Base-by-base conservation (phyloP, 2,888 invertebrate species). In the Aplocera efformata region DNA sequence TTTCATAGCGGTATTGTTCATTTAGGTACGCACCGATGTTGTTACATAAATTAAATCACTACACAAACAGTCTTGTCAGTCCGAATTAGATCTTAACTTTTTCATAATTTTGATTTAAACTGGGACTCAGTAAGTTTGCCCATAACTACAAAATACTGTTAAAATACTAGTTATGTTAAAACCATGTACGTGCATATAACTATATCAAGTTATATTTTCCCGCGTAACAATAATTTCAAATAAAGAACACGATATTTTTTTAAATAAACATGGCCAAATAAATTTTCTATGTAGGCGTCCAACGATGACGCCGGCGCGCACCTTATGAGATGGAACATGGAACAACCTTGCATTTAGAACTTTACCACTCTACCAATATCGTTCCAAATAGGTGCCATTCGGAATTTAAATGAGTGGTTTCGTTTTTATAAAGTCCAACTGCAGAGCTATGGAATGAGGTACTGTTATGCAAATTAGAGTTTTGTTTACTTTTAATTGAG, bases 401-500 rank as follows among this genome's bases (percentile, higher is more conserved):
- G 64, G 56, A 75, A 73, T 76, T 71, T 55, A 72, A 75, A 71
- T 58, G 63, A 58, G 56, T 62, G 48, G 50, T 48, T 60, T 67
- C 63, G 67, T 66, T 64, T 64, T 56, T 56, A 45, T 63, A 63
- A 62, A 50, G 50, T 55, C 56, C 59, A 53, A 53, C 50, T 47
- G 64, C 64, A 58, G 51, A 59, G 65, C 53, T 61, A 59, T 30
- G 48, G 53, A 60, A 59, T 51, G 48, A 56, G 58, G 48, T 63
- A 67, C 67, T 69, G 67, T 62, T 70, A 77, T 69, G 67, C 62
- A 67, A 71, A 78, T 72, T 63, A 57, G 49, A 58, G 68, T 67
- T 74, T 67, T 78, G 72, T 81, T 80, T 81, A 77, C 72, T 50
- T 55, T 53, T 60, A 72, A 67, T 61, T 75, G 70, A 72, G 67